Base-by-base conservation (phyloP, 2,888 invertebrate genomes). In the Stenodera caucasica region DNA sequence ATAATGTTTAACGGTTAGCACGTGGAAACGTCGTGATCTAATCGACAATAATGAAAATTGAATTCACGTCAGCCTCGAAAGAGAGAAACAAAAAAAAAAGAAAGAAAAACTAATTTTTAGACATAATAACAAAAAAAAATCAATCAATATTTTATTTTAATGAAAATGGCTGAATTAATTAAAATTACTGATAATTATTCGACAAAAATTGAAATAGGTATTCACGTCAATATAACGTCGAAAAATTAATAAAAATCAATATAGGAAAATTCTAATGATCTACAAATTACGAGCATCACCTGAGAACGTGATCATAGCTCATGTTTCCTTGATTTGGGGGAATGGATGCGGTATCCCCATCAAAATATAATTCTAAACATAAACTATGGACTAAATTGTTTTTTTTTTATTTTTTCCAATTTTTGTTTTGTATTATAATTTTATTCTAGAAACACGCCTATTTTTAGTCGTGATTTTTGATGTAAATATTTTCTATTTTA, bases 1-100 rank as follows among this genome's bases (percentile, higher is more conserved):
- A 59, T 12, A 11, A 45, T 60, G 63, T 61, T 63, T 65, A 60
- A 58, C 58, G 55, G 63, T 33, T 58, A 35, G 11, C 69, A 68
- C 66, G 69, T 59, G 67, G 56, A 55, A 14, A 23, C 14, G 14
- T 55, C 68, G 69, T 68, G 68, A 67, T 63, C 60, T 53, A 26
- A 35, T 14, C 14, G 33, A 52, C 29, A 61, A 55, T 56, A 63
- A 56, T 52, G 59, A 63, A 63, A 60, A 32, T 32, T 55, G 53
- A 32, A 53, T 33, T n/a, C 58, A 58, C 56, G 58, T 58, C 63
- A 21, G 3, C 21, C 0, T 15, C n/a, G 9, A 9, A 18, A 18
- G 9, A 37, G 7, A 37, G n/a, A n/a, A 6, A 26, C 5, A 26
- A 4, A 26, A 4, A 26, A 35, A 18, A 40, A 6, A 40, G 40